Evolutionary conservation across 2,797 vertebrate species (phyloP).

Genomic region (Okamejei kenojei): DNA sequence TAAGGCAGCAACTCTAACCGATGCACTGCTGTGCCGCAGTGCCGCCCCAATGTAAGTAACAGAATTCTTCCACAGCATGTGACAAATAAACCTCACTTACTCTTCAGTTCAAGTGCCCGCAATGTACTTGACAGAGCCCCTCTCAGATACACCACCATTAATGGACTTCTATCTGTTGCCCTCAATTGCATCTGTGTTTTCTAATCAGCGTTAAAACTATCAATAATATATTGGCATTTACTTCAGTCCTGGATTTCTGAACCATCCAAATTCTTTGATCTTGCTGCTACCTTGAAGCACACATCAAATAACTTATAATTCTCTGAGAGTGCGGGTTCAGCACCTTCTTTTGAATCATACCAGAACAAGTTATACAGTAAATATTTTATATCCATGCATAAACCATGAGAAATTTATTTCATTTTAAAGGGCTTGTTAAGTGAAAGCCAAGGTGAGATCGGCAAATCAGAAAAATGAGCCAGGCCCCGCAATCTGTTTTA

Average conservation of each 20-base stretch:
- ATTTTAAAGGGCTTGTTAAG: background rate
- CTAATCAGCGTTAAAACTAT: background rate
- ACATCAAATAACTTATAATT: slow-evolving; percentile 5
- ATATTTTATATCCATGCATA: slow-evolving; percentile 34
- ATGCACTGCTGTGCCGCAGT: too few species aligned
- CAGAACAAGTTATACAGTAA: background rate
- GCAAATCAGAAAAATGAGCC: slow-evolving; percentile 12
- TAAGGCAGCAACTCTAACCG: too few species aligned
- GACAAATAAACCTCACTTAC: background rate
- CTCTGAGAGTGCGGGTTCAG: background rate
- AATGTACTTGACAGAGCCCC: background rate
- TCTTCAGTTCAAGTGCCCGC: too few species aligned
- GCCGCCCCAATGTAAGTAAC: too few species aligned
- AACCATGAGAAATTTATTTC: slow-evolving; percentile 24
- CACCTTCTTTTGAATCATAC: slow-evolving; percentile 28
- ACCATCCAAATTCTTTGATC: background rate
- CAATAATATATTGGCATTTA: background rate
- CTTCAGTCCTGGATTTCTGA: background rate
- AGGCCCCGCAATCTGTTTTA: background rate
- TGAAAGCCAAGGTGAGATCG: background rate
- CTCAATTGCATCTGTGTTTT: slow-evolving; percentile 2
- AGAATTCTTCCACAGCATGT: background rate
- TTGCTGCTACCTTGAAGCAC: background rate
- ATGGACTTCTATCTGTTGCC: background rate
- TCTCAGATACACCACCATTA: background rate